Evolutionary conservation across 2,888 invertebrate genomes (phyloP), one percentile per base, ranked within the genome.

Genomic region (Oligia latruncula): DNA sequence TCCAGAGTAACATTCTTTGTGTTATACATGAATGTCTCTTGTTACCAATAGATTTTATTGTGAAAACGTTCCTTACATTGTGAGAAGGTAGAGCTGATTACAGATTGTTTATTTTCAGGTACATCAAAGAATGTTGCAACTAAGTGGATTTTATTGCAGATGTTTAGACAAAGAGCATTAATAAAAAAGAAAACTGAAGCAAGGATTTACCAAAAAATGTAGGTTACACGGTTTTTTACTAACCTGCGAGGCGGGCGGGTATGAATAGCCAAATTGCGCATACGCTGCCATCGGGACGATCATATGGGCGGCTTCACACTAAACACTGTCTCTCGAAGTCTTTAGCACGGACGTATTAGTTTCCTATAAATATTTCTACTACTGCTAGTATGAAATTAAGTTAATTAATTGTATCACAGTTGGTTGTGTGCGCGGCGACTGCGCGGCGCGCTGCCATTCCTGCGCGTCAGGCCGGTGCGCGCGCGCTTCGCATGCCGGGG

Each of bases 161-260:
- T 67, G 23, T 43, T 29, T 43, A n/a, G 23, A 82, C 78, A 78
- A 76, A 78, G 82, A 52, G 46, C 20, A 80, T 35, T 35, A 35
- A 11, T 49, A 13, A 49, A 40, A 58, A 29, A 40, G 17, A 52
- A 52, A 40, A 49, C 17, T 75, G 4, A 49, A 49, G 64, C 29
- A n/a, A 29, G 29, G 29, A 40, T 46, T n/a, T 23, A 76, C 23
- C 43, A n/a, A 58, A 43, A 82, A 46, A 43, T 17, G 2, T 40
- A n/a, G n/a, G 52, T n/a, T n/a, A 74, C 17, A 67, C 35, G 55
- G 55, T 78, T 68, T 68, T 71, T 82, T 81, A 96, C 97, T 97
- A 97, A 99, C 99, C 98, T 99, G 99, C 93, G 98, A 98, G 94
- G 98, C 98, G 97, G 99, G 98, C 97, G 98, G 98, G 97, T 99